Conservation (phyloP, 2,888 invertebrate species). For the Phalera bucephala region DNA sequence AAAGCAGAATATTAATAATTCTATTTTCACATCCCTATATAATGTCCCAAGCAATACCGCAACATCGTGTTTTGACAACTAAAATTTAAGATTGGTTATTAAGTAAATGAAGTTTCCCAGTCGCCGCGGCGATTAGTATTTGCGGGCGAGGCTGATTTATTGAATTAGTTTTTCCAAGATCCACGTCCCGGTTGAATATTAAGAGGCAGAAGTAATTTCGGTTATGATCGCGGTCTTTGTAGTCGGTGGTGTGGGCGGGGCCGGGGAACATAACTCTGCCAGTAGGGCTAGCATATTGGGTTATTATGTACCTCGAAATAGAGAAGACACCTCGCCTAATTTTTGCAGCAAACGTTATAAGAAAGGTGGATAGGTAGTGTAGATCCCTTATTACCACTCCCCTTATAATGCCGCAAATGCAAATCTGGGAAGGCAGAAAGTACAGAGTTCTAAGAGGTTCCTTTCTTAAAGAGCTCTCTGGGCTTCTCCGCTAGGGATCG, state of each 20-base stretch:
- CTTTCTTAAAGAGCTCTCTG: too few species aligned
- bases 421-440: too few species aligned
- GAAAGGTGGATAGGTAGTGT: too few species aligned
- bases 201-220: constrained; percentile 71
- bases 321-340: too few species aligned
- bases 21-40: constrained; percentile 35
- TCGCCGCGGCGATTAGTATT: constrained; percentile 58
- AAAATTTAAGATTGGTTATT: constrained; percentile 51
- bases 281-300: too few species aligned
- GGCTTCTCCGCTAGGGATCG: too few species aligned
- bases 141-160: constrained; percentile 66
- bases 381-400: too few species aligned
- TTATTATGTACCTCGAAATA: too few species aligned
- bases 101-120: constrained; percentile 56
- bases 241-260: constrained; percentile 50
- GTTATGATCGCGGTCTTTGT: constrained; percentile 68
- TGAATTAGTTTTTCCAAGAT: constrained; percentile 75
- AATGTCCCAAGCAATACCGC: constrained; percentile 38
- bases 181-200: constrained; percentile 66
- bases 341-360: too few species aligned
- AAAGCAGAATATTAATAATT: constrained; percentile 39
- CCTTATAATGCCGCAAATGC: too few species aligned
- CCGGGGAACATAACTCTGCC: constrained; percentile 55
- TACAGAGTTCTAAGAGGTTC: too few species aligned
- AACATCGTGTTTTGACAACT: constrained; percentile 44